Conservation (phyloP, 2,888 invertebrate genomes). For the Chymomyza caudatula region DNA sequence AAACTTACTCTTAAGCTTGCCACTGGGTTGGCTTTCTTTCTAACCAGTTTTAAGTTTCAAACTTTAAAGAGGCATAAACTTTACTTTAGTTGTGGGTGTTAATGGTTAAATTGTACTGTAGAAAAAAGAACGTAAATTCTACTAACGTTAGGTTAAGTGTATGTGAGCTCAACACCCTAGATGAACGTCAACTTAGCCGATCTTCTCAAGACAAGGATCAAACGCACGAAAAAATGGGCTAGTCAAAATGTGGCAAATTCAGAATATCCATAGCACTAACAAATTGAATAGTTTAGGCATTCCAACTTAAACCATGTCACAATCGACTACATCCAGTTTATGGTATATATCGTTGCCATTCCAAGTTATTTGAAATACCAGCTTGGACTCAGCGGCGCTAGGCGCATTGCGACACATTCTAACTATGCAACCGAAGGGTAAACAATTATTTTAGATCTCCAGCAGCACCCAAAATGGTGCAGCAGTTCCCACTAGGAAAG, state of each 20-base stretch:
- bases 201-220: too few relatives aligned
- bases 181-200: too few relatives aligned
- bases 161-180: too few relatives aligned
- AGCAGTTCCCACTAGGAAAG: neutral
- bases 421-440: neutral
- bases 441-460: neutral
- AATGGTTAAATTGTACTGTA: too few relatives aligned
- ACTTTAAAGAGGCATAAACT: neutral
- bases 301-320: neutral
- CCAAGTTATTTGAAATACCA: neutral
- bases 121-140: too few relatives aligned
- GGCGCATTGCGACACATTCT: neutral
- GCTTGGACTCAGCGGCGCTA: neutral
- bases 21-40: neutral
- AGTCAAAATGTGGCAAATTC: too few relatives aligned
- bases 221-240: too few relatives aligned
- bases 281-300: neutral
- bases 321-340: neutral
- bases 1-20: neutral
- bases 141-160: too few relatives aligned
- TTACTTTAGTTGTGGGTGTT: neutral
- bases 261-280: too few relatives aligned
- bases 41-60: neutral
- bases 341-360: neutral
- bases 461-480: neutral